Conservation (phyloP, 2,888 invertebrate species). For the Mellilla xanthometata region DNA sequence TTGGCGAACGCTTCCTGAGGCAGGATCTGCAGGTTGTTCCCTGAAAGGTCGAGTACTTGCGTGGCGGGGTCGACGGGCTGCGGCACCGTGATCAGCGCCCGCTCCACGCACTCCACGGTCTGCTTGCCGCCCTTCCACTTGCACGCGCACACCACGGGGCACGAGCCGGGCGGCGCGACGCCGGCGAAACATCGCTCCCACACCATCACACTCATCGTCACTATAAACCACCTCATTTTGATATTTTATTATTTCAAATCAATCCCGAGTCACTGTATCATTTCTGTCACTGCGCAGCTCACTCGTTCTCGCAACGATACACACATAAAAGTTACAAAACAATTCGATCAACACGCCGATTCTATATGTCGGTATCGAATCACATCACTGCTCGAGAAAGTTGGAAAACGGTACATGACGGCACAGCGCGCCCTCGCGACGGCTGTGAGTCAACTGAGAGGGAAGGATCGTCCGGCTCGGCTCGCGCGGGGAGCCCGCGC, state of each 20-base stretch:
- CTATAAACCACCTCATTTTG: slow-evolving; percentile 77
- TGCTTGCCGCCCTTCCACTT: slow-evolving; percentile 98
- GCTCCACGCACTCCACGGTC: slow-evolving; percentile 94
- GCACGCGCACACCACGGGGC: slow-evolving; percentile 91
- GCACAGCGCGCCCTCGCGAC: slow-evolving; percentile 73
- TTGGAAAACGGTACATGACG: slow-evolving; percentile 85
- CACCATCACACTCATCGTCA: slow-evolving; percentile 72
- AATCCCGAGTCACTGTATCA: slow-evolving; percentile 56
- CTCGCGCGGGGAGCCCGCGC: slow-evolving; percentile 70
- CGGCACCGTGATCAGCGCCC: slow-evolving; percentile 91
- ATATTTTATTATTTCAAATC: slow-evolving; percentile 48
- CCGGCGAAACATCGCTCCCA: slow-evolving; percentile 66
- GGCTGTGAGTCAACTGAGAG: slow-evolving; percentile 74
- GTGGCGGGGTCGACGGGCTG: slow-evolving; percentile 93
- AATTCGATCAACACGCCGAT: slow-evolving; percentile 47
- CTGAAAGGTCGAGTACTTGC: slow-evolving; percentile 94
- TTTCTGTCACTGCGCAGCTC: slow-evolving; percentile 46
- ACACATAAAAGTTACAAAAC: slow-evolving; percentile 46
- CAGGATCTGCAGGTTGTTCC: slow-evolving; percentile 92
- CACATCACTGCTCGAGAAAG: slow-evolving; percentile 82
- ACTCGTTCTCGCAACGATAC: slow-evolving; percentile 32
- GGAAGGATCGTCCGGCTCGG: slow-evolving; percentile 72
- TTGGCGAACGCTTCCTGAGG: slow-evolving; percentile 91
- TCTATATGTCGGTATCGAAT: slow-evolving; percentile 69
- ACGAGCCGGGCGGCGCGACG: slow-evolving; percentile 82